These are phyloP conservation scores for Sicus ferrugineus DNA, from an alignment of 2,888 invertebrate genomes.

Conservation along the genomic window DNA sequence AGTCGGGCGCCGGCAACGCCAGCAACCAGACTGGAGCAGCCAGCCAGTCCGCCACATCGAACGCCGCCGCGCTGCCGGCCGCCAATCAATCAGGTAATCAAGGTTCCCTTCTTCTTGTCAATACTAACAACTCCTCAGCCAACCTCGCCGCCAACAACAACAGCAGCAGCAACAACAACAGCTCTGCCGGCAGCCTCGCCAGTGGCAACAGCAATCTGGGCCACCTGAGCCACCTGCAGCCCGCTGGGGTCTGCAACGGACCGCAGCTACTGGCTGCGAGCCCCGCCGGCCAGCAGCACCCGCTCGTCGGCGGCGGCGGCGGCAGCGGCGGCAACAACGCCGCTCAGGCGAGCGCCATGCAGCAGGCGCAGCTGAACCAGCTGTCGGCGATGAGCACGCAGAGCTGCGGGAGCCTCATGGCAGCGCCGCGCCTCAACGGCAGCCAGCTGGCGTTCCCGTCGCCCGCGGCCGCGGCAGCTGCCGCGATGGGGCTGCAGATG, in stretches of 20 bases:
- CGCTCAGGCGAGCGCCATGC: constrained; percentile 34
- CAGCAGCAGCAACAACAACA: constrained; percentile 37
- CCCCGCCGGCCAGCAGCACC: constrained; percentile 38
- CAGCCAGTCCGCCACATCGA: constrained; percentile 32
- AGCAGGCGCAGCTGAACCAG: constrained; percentile 35
- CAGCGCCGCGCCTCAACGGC: constrained; percentile 71
- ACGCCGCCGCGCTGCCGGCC: constrained; percentile 47
- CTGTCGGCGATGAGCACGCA: constrained; percentile 52
- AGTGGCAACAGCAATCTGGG: constrained; percentile 34
- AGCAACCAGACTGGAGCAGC: constrained; percentile 24
- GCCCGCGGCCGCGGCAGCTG: constrained; percentile 63
- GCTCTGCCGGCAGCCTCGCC: constrained; percentile 26
- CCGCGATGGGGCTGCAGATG: constrained; percentile 67
- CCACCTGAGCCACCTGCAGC: constrained; percentile 43
- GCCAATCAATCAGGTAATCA: constrained; percentile 65
- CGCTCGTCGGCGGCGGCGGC: constrained; percentile 27
- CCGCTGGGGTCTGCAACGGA: constrained; percentile 38
- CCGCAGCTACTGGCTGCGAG: constrained; percentile 40
- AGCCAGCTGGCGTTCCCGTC: constrained; percentile 64
- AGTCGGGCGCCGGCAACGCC: constrained; percentile 36
- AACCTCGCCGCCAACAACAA: constrained; percentile 50
- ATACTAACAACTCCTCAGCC: constrained; percentile 55
- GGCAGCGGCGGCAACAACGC: constrained; percentile 34
- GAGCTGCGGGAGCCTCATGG: constrained; percentile 59
- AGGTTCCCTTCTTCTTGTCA: constrained; percentile 61